Evolutionary conservation across 2,888 invertebrate species (phyloP).

Genomic region (Chalcis sispes): DNA sequence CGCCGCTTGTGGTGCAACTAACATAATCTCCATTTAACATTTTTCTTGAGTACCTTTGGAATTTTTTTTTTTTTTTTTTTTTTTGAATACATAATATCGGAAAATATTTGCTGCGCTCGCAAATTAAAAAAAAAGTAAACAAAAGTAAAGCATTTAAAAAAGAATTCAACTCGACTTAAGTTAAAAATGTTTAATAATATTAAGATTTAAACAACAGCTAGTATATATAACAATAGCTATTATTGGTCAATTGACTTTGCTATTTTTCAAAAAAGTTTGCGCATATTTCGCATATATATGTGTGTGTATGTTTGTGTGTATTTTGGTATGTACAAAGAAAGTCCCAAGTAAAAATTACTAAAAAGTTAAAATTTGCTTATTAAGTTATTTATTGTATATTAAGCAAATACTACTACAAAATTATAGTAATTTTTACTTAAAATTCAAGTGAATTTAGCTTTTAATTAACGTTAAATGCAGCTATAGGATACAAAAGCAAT

Average conservation of each 20-base stretch:
- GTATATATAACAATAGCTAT: conserved; percentile 47
- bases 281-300: too few species aligned
- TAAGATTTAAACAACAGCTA: conserved; percentile 49
- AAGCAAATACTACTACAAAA: neutral
- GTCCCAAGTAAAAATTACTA: conserved; percentile 15
- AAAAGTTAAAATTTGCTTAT: conserved; percentile 13
- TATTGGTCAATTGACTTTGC: conserved; percentile 30
- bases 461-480: neutral
- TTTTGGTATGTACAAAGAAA: neutral
- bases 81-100: conserved; percentile 4
- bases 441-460: neutral
- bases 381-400: neutral
- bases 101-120: conserved; percentile 8
- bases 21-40: conserved; percentile 6
- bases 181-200: conserved; percentile 30
- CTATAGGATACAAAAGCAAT: too few species aligned
- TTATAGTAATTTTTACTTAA: conserved; percentile 3
- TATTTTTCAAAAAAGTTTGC: conserved; percentile 25
- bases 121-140: neutral
- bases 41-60: conserved; percentile 16
- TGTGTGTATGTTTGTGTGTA: neutral
- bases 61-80: too few species aligned
- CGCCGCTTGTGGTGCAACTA: conserved; percentile 3
- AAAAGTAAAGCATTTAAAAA: conserved; percentile 22
- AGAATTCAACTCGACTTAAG: conserved; percentile 8